Conservation (phyloP, 2,113 vertebrate species). For the Limnothrissa miodon region DNA sequence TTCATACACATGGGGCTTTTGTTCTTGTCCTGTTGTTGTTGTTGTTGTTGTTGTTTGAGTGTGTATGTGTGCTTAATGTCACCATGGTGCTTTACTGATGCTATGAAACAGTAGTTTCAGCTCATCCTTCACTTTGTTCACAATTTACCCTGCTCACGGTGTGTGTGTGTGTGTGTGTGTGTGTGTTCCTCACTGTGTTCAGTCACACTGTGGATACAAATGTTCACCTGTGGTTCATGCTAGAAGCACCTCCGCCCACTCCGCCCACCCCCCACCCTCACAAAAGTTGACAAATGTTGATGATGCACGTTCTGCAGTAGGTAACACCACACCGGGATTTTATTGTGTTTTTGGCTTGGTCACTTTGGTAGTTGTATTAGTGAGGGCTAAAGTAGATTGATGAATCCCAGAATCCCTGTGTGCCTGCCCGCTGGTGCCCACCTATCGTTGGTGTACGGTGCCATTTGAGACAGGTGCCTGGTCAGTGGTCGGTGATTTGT, state of each 20-base stretch:
- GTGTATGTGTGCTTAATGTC: constrained; percentile 23
- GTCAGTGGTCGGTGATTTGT: background rate
- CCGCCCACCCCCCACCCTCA: background rate
- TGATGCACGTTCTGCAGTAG: background rate
- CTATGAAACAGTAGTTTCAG: constrained; percentile 7
- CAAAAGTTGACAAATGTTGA: background rate
- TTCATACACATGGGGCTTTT: constrained; percentile 19
- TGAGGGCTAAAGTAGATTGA: background rate
- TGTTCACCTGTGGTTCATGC: background rate
- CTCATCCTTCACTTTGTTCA: background rate
- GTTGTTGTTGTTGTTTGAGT: constrained; percentile 10
- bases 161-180: constrained; percentile 8
- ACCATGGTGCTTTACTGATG: constrained; percentile 16
- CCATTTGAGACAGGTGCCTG: background rate
- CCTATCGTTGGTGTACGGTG: background rate
- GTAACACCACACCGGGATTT: background rate
- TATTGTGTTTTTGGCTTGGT: background rate
- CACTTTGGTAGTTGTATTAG: background rate
- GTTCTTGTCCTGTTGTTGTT: constrained; percentile 19
- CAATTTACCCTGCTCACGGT: background rate
- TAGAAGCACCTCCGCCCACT: background rate
- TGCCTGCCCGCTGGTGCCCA: background rate
- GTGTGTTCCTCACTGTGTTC: constrained; percentile 18
- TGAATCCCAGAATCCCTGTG: background rate
- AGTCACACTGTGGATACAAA: background rate